Percentiles rank a stretch among this genome's conserved stretches.
These are phyloP conservation scores for Pogonocichla stellata DNA, from an alignment of 2,113 vertebrate species.

Conservation along the genomic window DNA sequence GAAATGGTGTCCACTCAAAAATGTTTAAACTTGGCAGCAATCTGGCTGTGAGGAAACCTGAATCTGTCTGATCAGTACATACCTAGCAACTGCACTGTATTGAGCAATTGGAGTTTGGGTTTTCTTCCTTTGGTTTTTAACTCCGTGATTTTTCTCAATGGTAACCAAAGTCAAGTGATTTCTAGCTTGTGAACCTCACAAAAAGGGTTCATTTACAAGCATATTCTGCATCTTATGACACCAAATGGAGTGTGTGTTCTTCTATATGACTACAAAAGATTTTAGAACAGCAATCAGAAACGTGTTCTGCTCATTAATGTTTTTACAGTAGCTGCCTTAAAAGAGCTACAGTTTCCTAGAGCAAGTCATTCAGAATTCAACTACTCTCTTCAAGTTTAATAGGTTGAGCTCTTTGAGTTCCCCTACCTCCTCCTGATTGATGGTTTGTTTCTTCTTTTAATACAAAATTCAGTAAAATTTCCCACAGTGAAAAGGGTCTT, in stretches of 20 bases:
- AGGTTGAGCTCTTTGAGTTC: constrained; percentile 56
- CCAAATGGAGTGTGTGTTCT: constrained; percentile 65
- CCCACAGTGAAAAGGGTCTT: constrained; percentile 58
- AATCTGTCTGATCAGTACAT: constrained; percentile 1
- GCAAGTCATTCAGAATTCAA: constrained; percentile 47
- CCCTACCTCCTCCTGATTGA: constrained; percentile 53
- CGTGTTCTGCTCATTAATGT: constrained; percentile 31
- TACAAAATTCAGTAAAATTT: constrained; percentile 65
- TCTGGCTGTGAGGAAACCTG: constrained; percentile 23
- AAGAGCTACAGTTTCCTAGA: constrained; percentile 53
- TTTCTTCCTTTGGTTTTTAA: constrained; percentile 3
- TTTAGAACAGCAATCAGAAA: constrained; percentile 48
- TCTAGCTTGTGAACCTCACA: constrained; percentile 56
- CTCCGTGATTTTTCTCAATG: constrained; percentile 65
- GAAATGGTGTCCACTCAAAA: not conserved
- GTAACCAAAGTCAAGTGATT: constrained; percentile 51
- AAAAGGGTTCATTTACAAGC: constrained; percentile 57
- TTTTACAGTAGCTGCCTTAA: constrained; percentile 34
- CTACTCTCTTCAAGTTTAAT: constrained; percentile 49
- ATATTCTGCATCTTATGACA: constrained; percentile 49
- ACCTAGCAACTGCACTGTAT: not conserved
- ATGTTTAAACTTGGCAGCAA: not conserved
- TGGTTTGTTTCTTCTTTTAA: constrained; percentile 68
- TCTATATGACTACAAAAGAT: constrained; percentile 53
- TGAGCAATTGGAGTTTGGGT: constrained; percentile 19